Evolutionary conservation across 2,113 vertebrate genomes (phyloP), one percentile per base, ranked within the genome.

Genomic region (Platysternon megacephalum): DNA sequence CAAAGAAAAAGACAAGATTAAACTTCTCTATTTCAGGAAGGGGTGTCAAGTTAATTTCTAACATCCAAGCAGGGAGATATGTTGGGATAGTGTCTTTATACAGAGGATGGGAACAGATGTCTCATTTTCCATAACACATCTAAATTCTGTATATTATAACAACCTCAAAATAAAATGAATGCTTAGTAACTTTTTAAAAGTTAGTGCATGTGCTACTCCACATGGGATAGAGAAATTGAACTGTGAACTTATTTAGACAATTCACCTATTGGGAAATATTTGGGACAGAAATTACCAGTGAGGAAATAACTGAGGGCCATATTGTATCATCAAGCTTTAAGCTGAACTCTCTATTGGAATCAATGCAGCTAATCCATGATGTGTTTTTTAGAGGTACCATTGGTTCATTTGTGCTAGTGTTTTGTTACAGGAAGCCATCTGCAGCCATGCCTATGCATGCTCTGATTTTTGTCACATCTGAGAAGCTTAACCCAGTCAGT

Each of bases 1-100:
- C 85, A 92, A 86, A 93, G 95, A 95, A 97, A 91, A 49, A 0
- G 2, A 42, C 83, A 82, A 92, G 92, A 95, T 96, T 95, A 95
- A 95, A 79, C 93, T 92, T 42, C 24, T 92, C 85, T 65, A 79
- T 92, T 94, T 93, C 79, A 48, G 86, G 95, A 85, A 88, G 95
- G 84, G 89, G 92, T 94, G 96, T 93, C 93, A 95, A 96, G 95
- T 95, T 95, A 97, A 96, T 95, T 95, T 96, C 91, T 97, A 97
- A 97, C 95, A 68, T 85, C 53, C 82, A 68, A 90, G 24, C 86
- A 88, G 96, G 93, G 93, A 97, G 24, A 88, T 26, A 81, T 92
- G 79, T 86, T 79, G 74, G 87, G 79, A 95, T 81, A 94, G 74
- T 86, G 89, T 93, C 79, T 96, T 92, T 90, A 89, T 94, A 93